Conservation (phyloP, 2,888 invertebrate genomes). For the Synanthedon myopaeformis region DNA sequence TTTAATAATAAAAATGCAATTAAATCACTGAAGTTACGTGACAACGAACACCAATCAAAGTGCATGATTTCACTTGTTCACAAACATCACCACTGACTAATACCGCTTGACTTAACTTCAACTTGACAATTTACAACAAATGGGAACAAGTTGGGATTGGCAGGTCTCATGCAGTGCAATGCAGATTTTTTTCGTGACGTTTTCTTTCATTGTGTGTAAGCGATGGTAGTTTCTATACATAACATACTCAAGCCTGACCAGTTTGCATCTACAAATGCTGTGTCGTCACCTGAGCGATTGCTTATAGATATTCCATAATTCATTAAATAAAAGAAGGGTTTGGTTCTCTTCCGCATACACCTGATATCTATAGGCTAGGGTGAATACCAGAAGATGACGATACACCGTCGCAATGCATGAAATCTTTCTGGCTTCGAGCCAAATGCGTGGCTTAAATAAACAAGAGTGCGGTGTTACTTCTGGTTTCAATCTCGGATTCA, state of each 20-base stretch:
- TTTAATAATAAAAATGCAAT: neutral
- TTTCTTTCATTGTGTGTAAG: too few relatives aligned
- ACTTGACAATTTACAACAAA: too few relatives aligned
- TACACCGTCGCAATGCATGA: constrained; percentile 15
- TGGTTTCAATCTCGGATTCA: neutral
- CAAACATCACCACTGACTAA: neutral
- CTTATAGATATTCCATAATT: constrained; percentile 1
- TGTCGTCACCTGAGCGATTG: too few relatives aligned
- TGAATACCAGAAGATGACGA: constrained; percentile 21
- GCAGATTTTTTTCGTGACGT: too few relatives aligned
- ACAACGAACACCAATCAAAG: neutral
- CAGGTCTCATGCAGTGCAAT: neutral
- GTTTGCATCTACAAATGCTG: too few relatives aligned
- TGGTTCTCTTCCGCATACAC: constrained; percentile 12
- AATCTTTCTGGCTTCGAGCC: constrained; percentile 21
- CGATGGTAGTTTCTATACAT: too few relatives aligned
- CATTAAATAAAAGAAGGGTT: neutral
- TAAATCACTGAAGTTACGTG: neutral
- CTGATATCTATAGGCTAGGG: constrained; percentile 13
- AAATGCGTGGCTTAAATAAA: constrained; percentile 14
- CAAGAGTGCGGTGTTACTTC: neutral
- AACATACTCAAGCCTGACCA: too few relatives aligned
- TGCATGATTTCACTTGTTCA: neutral
- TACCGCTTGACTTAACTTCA: too few relatives aligned
- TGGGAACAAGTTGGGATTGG: neutral